Percentiles rank a stretch among this genome's conserved stretches.
Conservation (phyloP, 2,797 vertebrate genomes). For the Sylvilagus floridanus region DNA sequence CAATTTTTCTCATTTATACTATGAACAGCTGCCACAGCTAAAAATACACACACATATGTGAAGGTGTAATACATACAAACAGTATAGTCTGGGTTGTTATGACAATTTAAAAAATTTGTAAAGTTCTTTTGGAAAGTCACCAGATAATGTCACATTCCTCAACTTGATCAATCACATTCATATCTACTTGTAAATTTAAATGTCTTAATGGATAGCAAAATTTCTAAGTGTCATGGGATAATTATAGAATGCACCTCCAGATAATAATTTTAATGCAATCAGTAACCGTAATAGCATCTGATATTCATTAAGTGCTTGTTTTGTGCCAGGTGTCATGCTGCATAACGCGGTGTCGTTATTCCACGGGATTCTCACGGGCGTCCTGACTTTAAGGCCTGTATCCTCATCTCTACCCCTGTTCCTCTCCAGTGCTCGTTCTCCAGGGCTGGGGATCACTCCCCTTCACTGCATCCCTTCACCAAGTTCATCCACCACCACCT, state of each 20-base stretch:
- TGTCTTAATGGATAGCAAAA: not conserved
- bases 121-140: conserved; percentile 10
- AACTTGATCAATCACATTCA: not conserved
- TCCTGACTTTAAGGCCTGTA: not conserved
- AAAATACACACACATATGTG: not conserved
- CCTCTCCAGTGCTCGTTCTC: not conserved
- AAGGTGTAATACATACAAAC: not conserved
- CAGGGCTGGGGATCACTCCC: not conserved
- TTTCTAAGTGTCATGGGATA: not conserved
- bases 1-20: conserved; percentile 8
- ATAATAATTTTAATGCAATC: not conserved
- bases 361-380: not conserved
- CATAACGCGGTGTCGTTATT: not conserved
- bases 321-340: not conserved
- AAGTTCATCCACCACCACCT: not conserved
- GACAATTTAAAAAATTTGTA: not conserved
- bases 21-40: not conserved
- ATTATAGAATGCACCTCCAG: not conserved
- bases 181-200: not conserved
- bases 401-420: not conserved
- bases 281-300: not conserved
- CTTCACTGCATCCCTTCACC: not conserved
- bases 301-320: not conserved
- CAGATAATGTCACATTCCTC: conserved; percentile 13
- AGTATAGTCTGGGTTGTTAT: not conserved